These are phyloP conservation scores for Mohoua ochrocephala DNA, from an alignment of 2,113 vertebrate genomes.

Conservation along the genomic window DNA sequence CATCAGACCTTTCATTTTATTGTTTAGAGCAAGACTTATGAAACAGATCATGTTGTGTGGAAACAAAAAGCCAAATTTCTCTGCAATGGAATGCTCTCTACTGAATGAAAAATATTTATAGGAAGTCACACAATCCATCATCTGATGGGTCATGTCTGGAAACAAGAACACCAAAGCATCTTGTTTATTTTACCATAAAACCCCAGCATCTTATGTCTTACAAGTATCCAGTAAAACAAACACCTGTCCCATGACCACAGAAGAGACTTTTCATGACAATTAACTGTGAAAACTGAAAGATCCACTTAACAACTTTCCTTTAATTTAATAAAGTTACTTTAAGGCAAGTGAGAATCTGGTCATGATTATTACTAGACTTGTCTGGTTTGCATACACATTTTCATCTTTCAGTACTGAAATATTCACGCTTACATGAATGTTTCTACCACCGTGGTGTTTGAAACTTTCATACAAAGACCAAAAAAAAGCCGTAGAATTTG, in stretches of 20 bases:
- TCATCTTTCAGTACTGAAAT: not conserved
- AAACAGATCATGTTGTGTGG: not conserved
- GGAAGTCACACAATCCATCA: not conserved
- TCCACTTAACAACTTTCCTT: not conserved
- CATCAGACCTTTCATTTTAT: not conserved
- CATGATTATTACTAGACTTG: not conserved
- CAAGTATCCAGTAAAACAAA: not conserved
- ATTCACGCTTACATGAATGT: not conserved
- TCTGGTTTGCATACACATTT: not conserved
- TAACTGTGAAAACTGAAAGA: not conserved
- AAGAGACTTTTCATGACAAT: not conserved
- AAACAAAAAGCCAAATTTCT: not conserved
- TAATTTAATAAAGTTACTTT: not conserved
- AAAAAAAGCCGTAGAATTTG: not conserved
- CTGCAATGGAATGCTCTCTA: not conserved
- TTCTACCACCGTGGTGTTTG: not conserved
- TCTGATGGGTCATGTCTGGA: not conserved
- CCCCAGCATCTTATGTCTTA: rapidly evolving
- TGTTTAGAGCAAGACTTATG: not conserved
- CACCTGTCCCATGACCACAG: not conserved
- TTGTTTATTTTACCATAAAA: not conserved
- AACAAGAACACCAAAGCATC: not conserved
- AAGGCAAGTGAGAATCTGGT: not conserved
- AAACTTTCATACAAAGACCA: not conserved
- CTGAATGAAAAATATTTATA: not conserved